A percentile compares a stretch with the other conserved stretches of the same genome.
phyloP scores from a whole-genome alignment of 2,797 vertebrate species.

The Aratinga solstitialis region DNA sequence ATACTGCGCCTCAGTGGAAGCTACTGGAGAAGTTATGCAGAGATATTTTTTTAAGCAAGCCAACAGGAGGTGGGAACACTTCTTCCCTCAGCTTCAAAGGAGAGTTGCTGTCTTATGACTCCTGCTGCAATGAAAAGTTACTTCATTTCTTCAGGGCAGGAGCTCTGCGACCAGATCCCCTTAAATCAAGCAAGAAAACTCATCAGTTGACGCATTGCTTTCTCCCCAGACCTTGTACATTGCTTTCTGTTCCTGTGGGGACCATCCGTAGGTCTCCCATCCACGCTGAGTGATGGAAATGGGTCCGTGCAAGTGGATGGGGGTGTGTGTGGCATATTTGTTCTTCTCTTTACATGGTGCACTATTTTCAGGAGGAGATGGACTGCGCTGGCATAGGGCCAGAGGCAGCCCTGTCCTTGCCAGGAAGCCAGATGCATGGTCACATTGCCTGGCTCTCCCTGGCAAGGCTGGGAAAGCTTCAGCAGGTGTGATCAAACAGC shows the following conservation, averaged over 20 bases:
- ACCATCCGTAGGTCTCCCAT: background rate
- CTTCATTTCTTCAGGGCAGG: slow-evolving; percentile 19
- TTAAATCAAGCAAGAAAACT: background rate
- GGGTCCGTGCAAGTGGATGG: rapidly evolving
- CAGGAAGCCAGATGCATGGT: slow-evolving; percentile 74
- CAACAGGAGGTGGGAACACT: slow-evolving; percentile 33
- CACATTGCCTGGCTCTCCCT: slow-evolving; percentile 67
- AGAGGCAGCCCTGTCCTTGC: slow-evolving; percentile 59
- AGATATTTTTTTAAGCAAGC: background rate
- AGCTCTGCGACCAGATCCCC: background rate
- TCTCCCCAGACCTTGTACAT: background rate
- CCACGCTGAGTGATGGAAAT: rapidly evolving
- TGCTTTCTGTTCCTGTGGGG: background rate
- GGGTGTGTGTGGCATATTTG: rapidly evolving
- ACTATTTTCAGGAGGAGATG: slow-evolving; percentile 62
- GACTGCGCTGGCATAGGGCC: background rate
- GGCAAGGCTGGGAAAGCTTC: slow-evolving; percentile 67
- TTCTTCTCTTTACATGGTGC: background rate
- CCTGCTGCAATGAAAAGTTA: slow-evolving; percentile 19
- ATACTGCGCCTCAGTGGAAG: background rate
- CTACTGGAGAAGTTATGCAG: slow-evolving; percentile 23
- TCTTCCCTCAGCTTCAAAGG: slow-evolving; percentile 2
- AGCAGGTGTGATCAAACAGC: slow-evolving; percentile 73
- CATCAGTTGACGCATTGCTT: background rate
- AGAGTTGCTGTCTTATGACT: slow-evolving; percentile 52